These are phyloP conservation scores for Nipponacmea schrenckii DNA, from an alignment of 2,888 invertebrate genomes.

Conservation along the genomic window DNA sequence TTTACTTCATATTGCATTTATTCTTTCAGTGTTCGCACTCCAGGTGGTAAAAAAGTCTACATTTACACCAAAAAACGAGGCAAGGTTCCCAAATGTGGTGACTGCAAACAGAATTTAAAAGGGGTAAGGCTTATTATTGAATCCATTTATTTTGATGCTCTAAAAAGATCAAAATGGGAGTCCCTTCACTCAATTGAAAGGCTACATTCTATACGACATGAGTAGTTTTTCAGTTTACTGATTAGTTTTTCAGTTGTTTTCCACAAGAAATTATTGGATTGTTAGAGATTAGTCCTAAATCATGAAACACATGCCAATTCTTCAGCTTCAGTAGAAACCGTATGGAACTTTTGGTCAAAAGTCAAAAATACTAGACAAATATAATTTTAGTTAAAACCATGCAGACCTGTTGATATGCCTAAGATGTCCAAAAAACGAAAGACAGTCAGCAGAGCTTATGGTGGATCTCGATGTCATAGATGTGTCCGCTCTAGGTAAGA, in stretches of 20 bases:
- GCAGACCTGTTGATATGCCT: conserved; percentile 91
- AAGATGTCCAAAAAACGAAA: conserved; percentile 93
- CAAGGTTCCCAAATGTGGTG: conserved; percentile 96
- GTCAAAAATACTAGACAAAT: background rate
- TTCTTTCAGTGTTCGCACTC: conserved; percentile 23
- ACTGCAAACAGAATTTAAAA: conserved; percentile 93
- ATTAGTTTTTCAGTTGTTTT: too few relatives aligned
- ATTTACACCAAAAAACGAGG: conserved; percentile 98
- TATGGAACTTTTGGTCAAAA: too few relatives aligned
- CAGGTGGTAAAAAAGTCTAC: conserved; percentile 91
- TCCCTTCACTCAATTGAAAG: too few relatives aligned
- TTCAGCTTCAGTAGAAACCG: too few relatives aligned
- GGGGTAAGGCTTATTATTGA: conserved; percentile 73
- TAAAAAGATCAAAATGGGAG: too few relatives aligned
- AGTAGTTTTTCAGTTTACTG: too few relatives aligned
- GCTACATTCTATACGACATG: too few relatives aligned
- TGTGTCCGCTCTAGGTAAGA: conserved; percentile 90
- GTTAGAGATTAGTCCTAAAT: background rate
- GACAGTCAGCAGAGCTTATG: conserved; percentile 96
- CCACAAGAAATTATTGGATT: background rate
- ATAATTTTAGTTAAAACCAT: conserved; percentile 80
- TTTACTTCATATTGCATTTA: too few relatives aligned
- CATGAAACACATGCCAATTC: too few relatives aligned
- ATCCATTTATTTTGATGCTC: too few relatives aligned
- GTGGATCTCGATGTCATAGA: conserved; percentile 95